Conservation (phyloP, 2,797 vertebrate genomes). For the Neoniphon sammara region DNA sequence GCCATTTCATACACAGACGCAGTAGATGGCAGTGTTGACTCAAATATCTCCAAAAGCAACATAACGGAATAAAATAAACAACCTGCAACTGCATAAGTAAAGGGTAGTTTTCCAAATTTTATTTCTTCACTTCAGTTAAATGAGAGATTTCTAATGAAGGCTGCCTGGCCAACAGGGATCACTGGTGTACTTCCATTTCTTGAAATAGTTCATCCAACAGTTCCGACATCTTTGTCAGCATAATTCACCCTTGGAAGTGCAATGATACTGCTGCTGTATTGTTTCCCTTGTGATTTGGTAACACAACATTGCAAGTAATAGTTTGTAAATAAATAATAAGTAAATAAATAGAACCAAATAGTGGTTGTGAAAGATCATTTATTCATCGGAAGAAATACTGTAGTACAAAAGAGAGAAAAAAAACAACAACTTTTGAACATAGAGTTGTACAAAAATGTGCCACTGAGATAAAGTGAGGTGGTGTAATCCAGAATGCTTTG, state of each 20-base stretch:
- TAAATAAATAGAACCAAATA: too few species aligned
- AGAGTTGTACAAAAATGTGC: constrained; percentile 41
- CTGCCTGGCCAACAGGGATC: not conserved
- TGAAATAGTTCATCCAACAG: not conserved
- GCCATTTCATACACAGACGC: not conserved
- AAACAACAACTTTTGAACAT: constrained; percentile 22
- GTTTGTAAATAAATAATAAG: too few species aligned
- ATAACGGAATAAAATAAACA: not conserved
- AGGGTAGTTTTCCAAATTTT: too few species aligned
- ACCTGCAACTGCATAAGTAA: too few species aligned
- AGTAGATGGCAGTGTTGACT: constrained; percentile 4
- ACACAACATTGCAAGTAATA: too few species aligned
- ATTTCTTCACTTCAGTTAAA: too few species aligned
- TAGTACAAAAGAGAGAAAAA: constrained; percentile 42
- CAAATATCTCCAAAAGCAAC: not conserved
- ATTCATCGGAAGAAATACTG: constrained; percentile 47
- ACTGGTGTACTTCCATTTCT: not conserved
- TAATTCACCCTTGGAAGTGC: too few species aligned
- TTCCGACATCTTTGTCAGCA: not conserved
- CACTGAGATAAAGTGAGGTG: constrained; percentile 32
- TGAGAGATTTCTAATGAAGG: not conserved
- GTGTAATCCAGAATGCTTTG: constrained; percentile 25
- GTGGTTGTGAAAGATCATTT: constrained; percentile 52
- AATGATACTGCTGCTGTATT: not conserved
- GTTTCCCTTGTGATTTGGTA: too few species aligned